phyloP scores from a whole-genome alignment of 2,888 invertebrate genomes.

The Lymantria dispar region DNA sequence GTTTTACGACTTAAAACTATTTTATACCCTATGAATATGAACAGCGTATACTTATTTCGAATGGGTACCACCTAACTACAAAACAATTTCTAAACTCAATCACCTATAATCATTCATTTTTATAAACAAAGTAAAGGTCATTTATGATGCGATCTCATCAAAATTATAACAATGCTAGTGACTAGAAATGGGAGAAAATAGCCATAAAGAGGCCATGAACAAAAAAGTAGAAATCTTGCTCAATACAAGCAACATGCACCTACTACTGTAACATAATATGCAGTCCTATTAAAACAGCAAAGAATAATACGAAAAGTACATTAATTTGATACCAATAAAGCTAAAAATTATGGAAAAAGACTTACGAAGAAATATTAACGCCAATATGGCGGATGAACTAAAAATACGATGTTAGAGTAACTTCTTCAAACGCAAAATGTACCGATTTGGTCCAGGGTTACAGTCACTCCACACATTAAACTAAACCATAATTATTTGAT shows the following conservation, averaged over 20 bases:
- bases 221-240: constrained; percentile 54
- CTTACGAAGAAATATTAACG: constrained; percentile 83
- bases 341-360: constrained; percentile 77
- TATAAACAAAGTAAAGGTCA: constrained; percentile 7
- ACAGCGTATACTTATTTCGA: constrained; percentile 5
- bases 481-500: constrained; percentile 62
- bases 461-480: constrained; percentile 69
- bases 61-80: constrained; percentile 16
- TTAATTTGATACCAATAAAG: constrained; percentile 61
- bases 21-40: constrained; percentile 22
- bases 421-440: constrained; percentile 71
- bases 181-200: constrained; percentile 60
- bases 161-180: constrained; percentile 36
- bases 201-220: constrained; percentile 71
- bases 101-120: constrained; percentile 12
- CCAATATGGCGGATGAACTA: constrained; percentile 88
- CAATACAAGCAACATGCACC: constrained; percentile 58
- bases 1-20: constrained; percentile 30
- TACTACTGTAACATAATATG: constrained; percentile 55
- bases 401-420: constrained; percentile 81
- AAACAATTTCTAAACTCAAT: constrained; percentile 30
- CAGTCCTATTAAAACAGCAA: constrained; percentile 77
- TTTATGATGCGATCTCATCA: constrained; percentile 18
- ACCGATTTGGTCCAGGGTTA: constrained; percentile 63
- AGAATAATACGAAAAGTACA: constrained; percentile 60